A percentile compares a stretch with the other conserved stretches of the same genome.
These are phyloP conservation scores for Ceratina calcarata DNA, from an alignment of 1,140 invertebrate species.

Conservation along the genomic window DNA sequence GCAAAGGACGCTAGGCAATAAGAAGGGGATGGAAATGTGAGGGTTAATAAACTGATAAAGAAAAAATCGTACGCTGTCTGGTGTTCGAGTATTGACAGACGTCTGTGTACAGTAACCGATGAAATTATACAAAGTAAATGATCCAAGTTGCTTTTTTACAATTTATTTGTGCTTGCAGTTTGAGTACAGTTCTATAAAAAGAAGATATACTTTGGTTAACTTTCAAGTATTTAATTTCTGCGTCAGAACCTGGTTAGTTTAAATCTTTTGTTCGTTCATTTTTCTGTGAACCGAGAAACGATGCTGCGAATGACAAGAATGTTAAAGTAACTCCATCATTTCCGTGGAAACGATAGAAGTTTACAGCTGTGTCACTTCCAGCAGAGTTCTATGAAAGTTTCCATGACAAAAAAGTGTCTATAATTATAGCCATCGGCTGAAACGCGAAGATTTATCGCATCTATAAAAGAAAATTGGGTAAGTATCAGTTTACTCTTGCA, in stretches of 20 bases:
- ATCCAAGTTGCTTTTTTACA: neutral
- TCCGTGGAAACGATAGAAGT: neutral
- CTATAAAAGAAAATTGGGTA: too few relatives aligned
- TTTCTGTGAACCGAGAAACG: neutral
- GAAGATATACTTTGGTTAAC: neutral
- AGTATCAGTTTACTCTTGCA: too few relatives aligned
- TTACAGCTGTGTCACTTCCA: neutral
- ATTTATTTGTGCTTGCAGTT: neutral
- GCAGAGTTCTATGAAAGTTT: neutral
- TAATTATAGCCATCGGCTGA: too few relatives aligned
- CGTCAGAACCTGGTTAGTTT: neutral
- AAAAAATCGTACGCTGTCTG: conserved; percentile 6
- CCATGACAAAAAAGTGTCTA: neutral
- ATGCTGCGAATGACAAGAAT: neutral
- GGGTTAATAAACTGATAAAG: conserved; percentile 41
- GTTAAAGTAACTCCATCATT: neutral
- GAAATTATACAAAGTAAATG: neutral
- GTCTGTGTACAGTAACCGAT: too few relatives aligned
- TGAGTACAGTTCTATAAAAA: neutral
- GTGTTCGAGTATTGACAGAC: conserved; percentile 20
- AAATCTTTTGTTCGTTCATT: neutral
- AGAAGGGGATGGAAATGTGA: conserved; percentile 42
- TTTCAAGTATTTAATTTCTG: neutral
- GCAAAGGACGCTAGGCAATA: conserved; percentile 35
- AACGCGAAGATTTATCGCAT: too few relatives aligned